Evolutionary conservation across 2,113 vertebrate species (phyloP), one percentile per base, ranked within the genome.

Genomic region (Oreochromis tanganicae): DNA sequence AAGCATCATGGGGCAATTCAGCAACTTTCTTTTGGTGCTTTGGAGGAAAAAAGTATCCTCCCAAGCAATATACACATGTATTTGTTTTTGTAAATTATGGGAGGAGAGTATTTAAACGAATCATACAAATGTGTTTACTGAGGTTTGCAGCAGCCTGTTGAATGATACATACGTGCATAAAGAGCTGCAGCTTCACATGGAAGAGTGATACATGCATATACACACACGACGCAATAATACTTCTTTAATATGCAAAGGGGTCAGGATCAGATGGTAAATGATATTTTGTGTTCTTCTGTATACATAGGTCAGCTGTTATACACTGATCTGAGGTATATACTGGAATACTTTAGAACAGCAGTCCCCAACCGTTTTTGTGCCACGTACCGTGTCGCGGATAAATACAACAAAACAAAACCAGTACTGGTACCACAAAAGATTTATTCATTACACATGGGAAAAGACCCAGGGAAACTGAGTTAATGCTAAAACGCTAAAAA

Each of bases 401-500:
- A 61, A 34, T 34, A 61, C 57, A 61, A 14, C 57, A 61, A 61
- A 61, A 61, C 16, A 61, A 61, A 61, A 61, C 9, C 57, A 61
- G 57, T 1, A 0, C 24, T 24, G 13, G 36, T 43, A 46, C 43
- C 43, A 48, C 27, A 56, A 61, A 6, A 34, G 5, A 34, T 34
- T 2, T 32, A 61, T 61, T 34, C 29, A 34, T 61, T 34, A 17
- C 57, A 32, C 27, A 3, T 0, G 0, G 14, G 27, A 61, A 6
- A 61, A 61, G 57, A 61, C 57, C 57, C 27, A 61, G 27, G 27
- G 14, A 61, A 61, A 32, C 29, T 1, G 5, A 32, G 27, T 61
- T 32, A 6, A 61, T 0, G 2, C 5, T 1, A 17, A 61, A 61
- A 59, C 0, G 27, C 1, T 9, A 4, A 61, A 59, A 9, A 2